Percentiles rank a stretch among this genome's conserved stretches.
These are phyloP conservation scores for Columba guinea DNA, from an alignment of 2,797 vertebrate genomes.

Conservation along the genomic window DNA sequence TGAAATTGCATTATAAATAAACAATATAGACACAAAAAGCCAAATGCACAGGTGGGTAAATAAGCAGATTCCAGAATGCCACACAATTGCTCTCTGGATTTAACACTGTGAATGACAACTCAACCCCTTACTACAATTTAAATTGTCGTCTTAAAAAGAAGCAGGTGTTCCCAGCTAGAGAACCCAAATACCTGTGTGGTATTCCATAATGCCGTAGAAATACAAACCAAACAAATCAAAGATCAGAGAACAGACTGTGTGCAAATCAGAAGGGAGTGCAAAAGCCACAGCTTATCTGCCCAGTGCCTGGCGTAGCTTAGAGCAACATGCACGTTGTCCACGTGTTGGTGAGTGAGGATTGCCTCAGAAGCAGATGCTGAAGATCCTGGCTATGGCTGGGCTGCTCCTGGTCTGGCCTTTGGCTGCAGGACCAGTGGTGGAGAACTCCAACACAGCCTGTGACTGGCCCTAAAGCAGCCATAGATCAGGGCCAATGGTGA, in stretches of 20 bases:
- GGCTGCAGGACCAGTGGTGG: no score
- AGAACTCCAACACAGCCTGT: background rate
- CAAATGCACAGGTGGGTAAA: background rate
- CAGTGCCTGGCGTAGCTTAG: background rate
- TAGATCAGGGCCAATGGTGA: accelerated
- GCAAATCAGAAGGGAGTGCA: background rate
- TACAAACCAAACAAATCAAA: background rate
- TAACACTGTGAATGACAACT: background rate
- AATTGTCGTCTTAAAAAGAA: background rate
- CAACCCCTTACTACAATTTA: background rate
- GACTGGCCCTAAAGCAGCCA: background rate
- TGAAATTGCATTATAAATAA: slow-evolving; percentile 21
- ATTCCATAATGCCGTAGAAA: background rate
- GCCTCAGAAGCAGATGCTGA: background rate
- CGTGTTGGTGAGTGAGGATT: background rate
- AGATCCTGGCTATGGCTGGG: background rate
- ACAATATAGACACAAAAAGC: background rate
- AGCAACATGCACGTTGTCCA: background rate
- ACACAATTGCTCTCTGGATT: background rate
- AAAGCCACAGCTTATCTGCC: background rate
- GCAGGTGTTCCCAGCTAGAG: background rate
- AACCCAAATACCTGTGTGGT: background rate
- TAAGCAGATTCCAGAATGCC: background rate
- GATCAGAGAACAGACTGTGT: background rate
- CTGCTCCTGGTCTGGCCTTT: background rate